Percentiles rank a stretch among this genome's conserved stretches.
Evolutionary conservation across 2,797 vertebrate genomes (phyloP).

Genomic region (Artibeus jamaicensis): DNA sequence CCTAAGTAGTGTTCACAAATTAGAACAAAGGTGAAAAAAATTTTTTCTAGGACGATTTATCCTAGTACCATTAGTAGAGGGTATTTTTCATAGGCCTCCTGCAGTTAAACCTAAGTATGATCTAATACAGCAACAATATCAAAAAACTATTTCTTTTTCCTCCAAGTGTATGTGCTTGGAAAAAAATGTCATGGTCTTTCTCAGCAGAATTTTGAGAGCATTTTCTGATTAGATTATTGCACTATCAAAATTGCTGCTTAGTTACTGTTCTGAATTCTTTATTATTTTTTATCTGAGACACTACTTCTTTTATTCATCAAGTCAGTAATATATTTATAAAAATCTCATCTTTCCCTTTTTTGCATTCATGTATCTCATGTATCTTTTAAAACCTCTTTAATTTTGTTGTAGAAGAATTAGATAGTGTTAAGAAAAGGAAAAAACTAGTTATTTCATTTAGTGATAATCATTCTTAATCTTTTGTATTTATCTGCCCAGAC

Average conservation of each 20-base stretch:
- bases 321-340: constrained; percentile 35
- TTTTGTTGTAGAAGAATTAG: neutral
- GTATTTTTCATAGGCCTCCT: neutral
- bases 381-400: constrained; percentile 10
- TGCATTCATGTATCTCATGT: neutral
- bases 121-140: constrained; percentile 61
- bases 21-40: constrained; percentile 41
- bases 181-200: constrained; percentile 58
- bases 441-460: neutral
- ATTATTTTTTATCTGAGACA: constrained; percentile 27
- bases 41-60: neutral
- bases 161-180: constrained; percentile 68
- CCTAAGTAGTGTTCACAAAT: constrained; percentile 10
- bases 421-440: constrained; percentile 14
- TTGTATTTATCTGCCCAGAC: neutral
- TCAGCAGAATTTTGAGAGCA: constrained; percentile 46
- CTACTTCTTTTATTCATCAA: neutral
- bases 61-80: neutral
- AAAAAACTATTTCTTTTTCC: constrained; percentile 69
- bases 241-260: constrained; percentile 14
- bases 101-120: neutral
- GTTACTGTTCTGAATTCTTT: neutral
- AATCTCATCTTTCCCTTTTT: neutral
- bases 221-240: constrained; percentile 47
- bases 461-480: neutral